Conservation (phyloP, 2,888 invertebrate species). For the Metacarcinus magister region DNA sequence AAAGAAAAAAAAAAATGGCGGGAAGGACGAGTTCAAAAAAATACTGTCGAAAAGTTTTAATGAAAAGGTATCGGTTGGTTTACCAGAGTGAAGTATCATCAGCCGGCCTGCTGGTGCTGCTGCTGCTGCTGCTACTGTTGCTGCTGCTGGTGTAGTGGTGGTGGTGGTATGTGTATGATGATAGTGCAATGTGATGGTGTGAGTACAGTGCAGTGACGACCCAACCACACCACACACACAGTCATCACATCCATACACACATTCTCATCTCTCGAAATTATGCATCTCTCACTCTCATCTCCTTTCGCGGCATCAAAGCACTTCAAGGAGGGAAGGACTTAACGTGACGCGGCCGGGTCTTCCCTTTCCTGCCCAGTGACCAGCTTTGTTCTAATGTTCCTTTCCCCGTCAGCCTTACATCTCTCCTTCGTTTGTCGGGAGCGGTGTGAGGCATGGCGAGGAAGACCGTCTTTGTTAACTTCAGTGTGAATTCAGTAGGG, state of each 20-base stretch:
- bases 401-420: not conserved
- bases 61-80: conserved; percentile 75
- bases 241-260: no score
- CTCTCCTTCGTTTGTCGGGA: not conserved
- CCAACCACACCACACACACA: no score
- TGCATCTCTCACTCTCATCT: no score
- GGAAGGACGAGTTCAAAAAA: conserved; percentile 51
- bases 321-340: no score
- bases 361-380: conserved; percentile 17
- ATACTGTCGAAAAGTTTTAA: conserved; percentile 70
- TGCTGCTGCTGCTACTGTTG: not conserved
- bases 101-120: not conserved
- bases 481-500: not conserved
- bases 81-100: conserved; percentile 50
- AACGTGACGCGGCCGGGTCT: no score
- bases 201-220: no score
- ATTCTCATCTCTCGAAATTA: no score
- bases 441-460: not conserved
- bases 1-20: not conserved
- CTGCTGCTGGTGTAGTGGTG: not conserved
- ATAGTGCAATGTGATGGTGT: no score
- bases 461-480: not conserved
- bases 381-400: not conserved
- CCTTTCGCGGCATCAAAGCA: no score
- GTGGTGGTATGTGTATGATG: not conserved